Conservation (phyloP, 23 tunicate species). For the Pegea sp. region DNA sequence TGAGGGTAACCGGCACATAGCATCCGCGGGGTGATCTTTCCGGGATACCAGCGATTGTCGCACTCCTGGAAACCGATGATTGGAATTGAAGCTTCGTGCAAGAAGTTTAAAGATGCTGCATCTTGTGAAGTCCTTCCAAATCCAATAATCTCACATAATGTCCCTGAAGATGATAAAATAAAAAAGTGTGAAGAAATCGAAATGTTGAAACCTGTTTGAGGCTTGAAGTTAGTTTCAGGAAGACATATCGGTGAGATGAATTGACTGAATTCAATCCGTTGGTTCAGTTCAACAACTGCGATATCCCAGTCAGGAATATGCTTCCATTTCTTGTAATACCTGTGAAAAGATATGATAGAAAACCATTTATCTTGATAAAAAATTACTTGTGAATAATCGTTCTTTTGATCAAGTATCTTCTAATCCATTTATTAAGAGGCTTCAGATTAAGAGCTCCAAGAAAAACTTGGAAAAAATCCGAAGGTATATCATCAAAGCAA, state of each 20-base stretch:
- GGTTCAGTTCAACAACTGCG: conserved; percentile 45
- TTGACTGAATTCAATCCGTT: conserved; percentile 18
- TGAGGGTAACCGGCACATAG: conserved; percentile 61
- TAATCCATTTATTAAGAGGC: conserved; percentile 9
- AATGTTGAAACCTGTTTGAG: conserved; percentile 50
- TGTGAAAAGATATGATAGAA: conserved; percentile 4
- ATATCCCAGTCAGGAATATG: conserved; percentile 80
- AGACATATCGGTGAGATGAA: conserved; percentile 47
- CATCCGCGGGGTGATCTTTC: conserved; percentile 39
- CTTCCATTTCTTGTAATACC: conserved; percentile 18
- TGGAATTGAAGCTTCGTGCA: conserved; percentile 37
- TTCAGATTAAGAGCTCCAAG: conserved; percentile 32
- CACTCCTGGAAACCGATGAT: conserved; percentile 27
- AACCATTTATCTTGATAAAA: not conserved
- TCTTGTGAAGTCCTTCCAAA: conserved; percentile 21
- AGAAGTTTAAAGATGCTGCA: conserved; percentile 3
- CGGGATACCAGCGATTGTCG: conserved; percentile 9
- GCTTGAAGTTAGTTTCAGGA: conserved; percentile 27
- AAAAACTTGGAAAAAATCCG: conserved; percentile 4
- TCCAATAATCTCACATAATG: conserved; percentile 47
- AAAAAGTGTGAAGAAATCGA: too few species aligned
- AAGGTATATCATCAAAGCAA: conserved; percentile 39
- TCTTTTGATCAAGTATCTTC: conserved; percentile 10
- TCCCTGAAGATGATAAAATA: too few species aligned
- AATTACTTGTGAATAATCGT: conserved; percentile 25